phyloP scores from a whole-genome alignment of 2,113 vertebrate genomes.

The Terrapene triunguis region DNA sequence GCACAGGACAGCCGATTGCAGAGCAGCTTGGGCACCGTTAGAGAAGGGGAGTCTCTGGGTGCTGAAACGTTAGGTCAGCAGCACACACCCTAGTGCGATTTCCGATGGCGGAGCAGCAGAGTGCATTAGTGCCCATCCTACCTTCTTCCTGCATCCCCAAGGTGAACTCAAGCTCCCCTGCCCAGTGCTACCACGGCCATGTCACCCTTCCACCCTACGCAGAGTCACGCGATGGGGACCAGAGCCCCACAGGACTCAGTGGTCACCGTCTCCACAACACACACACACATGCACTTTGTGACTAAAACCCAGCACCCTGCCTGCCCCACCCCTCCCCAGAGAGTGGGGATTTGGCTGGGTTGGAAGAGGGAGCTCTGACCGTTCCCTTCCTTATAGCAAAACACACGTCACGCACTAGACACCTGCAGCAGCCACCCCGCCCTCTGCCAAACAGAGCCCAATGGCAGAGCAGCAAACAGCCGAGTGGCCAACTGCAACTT shows the following conservation, averaged over 20 bases:
- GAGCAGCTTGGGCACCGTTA: not conserved
- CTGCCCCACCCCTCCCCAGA: not conserved
- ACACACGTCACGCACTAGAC: not conserved
- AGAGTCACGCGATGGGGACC: not conserved
- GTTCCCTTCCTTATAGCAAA: not conserved
- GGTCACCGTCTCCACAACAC: not conserved
- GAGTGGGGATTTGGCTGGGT: not conserved
- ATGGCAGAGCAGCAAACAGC: not conserved
- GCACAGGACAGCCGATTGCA: not conserved
- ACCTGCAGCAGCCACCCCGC: not conserved
- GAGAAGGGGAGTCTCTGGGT: rapidly evolving
- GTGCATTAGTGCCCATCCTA: not conserved
- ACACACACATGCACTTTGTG: not conserved
- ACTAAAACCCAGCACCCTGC: not conserved
- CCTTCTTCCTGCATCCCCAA: not conserved
- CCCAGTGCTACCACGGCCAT: not conserved
- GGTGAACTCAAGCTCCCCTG: not conserved
- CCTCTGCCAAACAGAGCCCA: not conserved
- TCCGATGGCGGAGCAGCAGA: not conserved
- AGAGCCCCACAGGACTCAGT: not conserved
- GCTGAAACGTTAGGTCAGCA: rapidly evolving
- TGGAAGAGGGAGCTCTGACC: not conserved
- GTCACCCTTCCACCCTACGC: not conserved
- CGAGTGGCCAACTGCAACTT: not conserved
- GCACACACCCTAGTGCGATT: not conserved